Base-by-base conservation (phyloP, 1,140 invertebrate genomes). In the Aphelenchoides fujianensis region DNA sequence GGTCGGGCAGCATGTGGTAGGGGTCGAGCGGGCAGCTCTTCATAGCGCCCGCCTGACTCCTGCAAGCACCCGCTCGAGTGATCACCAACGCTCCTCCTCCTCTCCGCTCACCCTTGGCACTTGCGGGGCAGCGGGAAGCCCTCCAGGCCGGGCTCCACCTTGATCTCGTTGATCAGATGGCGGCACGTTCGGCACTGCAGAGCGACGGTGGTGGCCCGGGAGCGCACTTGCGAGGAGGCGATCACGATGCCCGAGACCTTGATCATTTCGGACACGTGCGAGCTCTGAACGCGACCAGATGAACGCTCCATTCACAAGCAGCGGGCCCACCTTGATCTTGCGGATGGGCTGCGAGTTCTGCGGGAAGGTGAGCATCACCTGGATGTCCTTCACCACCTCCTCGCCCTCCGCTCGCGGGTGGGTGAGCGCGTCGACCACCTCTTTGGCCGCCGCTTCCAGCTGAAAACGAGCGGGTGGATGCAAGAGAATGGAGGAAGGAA, bases 191-290 rank as follows among this genome's bases (percentile, higher is more conserved):
- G 89, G 85, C 97, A 99, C 86, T 97, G 95, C 68, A 99, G 91
- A 0, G 93, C 91, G 77, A 99, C 92, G 83, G 90, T 90, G 1
- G 92, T 95, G 0, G 96, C 95, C 86, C 98, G 98, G 1, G 95
- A 91, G 85, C 91, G 90, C 52, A 98, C 92, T 27, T 91, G 92
- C 2, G 94, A 93, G 2, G 95, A 93, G 69, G 94, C 91, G 68
- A 98, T 90, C 36, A 98, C 90, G 73, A 99, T 98, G 2, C 97
- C 97, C 75, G 92, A 91, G 71, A 98, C 91, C 88, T 97, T 97
- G 0, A 98, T 90, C 37, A 99, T 85, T 57, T 91, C 89, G 0
- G 95, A 95, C 31, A 99, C 94, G 81, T 91, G 90, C 74, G 94
- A 91, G 3, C 94, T 96, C 91, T 95, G 84, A 28, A 82, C 41